Conservation (phyloP, 1,140 invertebrate species). For the Monomorium pharaonis region DNA sequence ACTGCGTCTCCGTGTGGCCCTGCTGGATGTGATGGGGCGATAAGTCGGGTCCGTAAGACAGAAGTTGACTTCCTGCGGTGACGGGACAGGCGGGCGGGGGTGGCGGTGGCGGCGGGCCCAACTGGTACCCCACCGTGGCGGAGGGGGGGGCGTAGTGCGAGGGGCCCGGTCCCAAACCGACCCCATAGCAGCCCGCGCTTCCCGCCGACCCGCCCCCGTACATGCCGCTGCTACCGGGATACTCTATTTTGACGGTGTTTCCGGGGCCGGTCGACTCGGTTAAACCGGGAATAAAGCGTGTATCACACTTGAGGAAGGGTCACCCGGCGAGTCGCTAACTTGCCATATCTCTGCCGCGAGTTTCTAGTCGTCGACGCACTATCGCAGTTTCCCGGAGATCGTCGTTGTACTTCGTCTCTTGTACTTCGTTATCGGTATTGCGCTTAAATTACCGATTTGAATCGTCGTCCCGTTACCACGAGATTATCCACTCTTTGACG, state of each 20-base stretch:
- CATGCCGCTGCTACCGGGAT: slow-evolving; percentile 80
- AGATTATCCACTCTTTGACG: neutral
- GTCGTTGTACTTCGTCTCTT: neutral
- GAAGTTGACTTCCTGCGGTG: slow-evolving; percentile 82
- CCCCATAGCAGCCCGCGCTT: slow-evolving; percentile 80
- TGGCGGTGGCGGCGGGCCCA: slow-evolving; percentile 80
- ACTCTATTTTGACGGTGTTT: slow-evolving; percentile 82
- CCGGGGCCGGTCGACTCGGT: neutral
- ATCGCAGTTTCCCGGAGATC: neutral
- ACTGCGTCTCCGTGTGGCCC: slow-evolving; percentile 82
- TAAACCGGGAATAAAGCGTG: neutral
- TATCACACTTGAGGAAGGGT: neutral
- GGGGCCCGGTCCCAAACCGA: slow-evolving; percentile 81
- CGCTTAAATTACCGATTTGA: slow-evolving; percentile 7
- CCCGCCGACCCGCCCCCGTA: slow-evolving; percentile 85
- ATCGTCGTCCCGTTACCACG: neutral
- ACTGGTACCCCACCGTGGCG: slow-evolving; percentile 82
- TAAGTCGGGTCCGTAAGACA: slow-evolving; percentile 81
- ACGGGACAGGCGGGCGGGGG: slow-evolving; percentile 71
- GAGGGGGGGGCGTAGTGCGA: slow-evolving; percentile 86
- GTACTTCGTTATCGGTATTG: neutral
- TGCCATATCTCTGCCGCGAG: neutral
- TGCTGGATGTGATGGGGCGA: slow-evolving; percentile 83
- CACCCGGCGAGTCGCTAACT: neutral
- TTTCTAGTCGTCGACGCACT: slow-evolving; percentile 7